Percentiles rank a stretch among this genome's conserved stretches.
Conservation (phyloP, 2,888 invertebrate genomes). For the Harpalus rufipes region DNA sequence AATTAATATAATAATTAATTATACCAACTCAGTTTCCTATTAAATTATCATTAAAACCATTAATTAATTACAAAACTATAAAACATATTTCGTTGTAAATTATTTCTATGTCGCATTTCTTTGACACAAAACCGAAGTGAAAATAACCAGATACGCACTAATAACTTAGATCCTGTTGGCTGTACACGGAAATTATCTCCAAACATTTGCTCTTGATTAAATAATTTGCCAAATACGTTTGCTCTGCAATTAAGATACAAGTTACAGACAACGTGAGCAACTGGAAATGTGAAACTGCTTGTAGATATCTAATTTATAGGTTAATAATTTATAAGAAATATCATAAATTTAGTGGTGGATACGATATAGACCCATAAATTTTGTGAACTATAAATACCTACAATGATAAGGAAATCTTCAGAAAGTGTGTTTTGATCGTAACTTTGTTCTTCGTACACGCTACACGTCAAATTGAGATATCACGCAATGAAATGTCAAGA, state of each 20-base stretch:
- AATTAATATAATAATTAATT: constrained; percentile 4
- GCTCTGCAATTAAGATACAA: constrained; percentile 32
- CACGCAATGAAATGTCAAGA: constrained; percentile 10
- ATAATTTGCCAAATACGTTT: constrained; percentile 15
- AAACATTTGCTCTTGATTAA: constrained; percentile 13
- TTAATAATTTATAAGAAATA: constrained; percentile 47
- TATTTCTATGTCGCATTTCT: background rate
- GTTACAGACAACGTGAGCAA: constrained; percentile 1
- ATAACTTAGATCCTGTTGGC: constrained; percentile 19
- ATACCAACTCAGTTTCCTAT: constrained; percentile 4
- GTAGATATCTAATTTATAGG: constrained; percentile 32
- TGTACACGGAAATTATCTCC: constrained; percentile 22
- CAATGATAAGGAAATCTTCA: constrained; percentile 45
- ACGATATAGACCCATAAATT: constrained; percentile 23
- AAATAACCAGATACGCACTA: constrained; percentile 10
- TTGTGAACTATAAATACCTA: constrained; percentile 12
- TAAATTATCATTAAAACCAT: constrained; percentile 13
- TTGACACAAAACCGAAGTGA: background rate
- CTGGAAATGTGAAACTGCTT: constrained; percentile 11
- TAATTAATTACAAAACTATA: constrained; percentile 35
- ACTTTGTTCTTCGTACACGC: background rate
- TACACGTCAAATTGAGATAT: constrained; percentile 17
- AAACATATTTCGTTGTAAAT: background rate
- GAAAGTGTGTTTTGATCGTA: constrained; percentile 40
- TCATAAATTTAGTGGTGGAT: constrained; percentile 42